These are phyloP conservation scores for Prolemur simus DNA, from an alignment of 2,113 vertebrate genomes.

Conservation along the genomic window DNA sequence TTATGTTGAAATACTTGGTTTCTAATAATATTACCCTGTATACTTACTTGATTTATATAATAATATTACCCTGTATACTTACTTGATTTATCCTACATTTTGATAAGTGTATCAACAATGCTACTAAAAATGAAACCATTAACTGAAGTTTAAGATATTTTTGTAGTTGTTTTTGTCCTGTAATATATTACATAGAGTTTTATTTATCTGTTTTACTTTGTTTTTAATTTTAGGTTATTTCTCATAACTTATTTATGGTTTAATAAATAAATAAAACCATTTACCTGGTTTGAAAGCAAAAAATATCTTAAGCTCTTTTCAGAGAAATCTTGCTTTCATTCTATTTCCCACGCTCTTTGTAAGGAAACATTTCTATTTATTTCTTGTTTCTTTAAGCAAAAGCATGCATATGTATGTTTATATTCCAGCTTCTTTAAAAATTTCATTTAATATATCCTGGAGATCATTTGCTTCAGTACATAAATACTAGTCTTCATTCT, in stretches of 20 bases:
- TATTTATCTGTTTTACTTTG: background rate
- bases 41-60: background rate
- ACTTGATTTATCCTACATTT: background rate
- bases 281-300: background rate
- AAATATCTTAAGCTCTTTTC: background rate
- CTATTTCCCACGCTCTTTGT: background rate
- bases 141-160: background rate
- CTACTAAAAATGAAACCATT: background rate
- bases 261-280: background rate
- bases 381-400: background rate
- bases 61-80: background rate
- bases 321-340: background rate
- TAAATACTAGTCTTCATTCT: background rate
- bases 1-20: background rate
- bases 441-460: background rate
- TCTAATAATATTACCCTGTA: background rate
- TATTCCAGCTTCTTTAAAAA: background rate
- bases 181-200: background rate
- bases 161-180: background rate
- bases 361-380: background rate
- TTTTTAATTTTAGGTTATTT: background rate
- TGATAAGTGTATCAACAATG: background rate
- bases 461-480: background rate
- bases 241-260: slow-evolving; percentile 3
- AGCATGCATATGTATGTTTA: background rate